Evolutionary conservation across 2,797 vertebrate species (phyloP), one percentile per base, ranked within the genome.

Genomic region (Paedocypris micromegethes): DNA sequence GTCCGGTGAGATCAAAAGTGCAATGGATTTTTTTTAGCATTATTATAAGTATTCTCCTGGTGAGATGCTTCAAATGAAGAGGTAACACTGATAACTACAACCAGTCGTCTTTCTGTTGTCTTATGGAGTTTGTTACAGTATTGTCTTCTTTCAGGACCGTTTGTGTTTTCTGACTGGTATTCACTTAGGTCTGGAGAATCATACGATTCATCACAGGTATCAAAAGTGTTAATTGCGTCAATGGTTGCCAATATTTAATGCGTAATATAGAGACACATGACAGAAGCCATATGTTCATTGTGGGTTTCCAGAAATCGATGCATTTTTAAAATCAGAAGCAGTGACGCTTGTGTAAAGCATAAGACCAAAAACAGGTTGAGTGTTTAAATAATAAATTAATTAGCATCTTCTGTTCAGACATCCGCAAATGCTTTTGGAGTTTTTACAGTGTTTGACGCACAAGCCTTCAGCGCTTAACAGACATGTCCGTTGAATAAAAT

Each of bases 91-190:
- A 72, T 80, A 82, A 74, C 45, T 53, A 62, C 46, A 2, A 56
- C 48, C 42, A 66, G 72, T 66, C 4, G 58, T 72, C 76, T 77
- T 53, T 9, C 68, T 81, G 61, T 56, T 82, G 81, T 80, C 66
- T 75, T 41, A 52, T 52, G 41, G 55, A 3, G 47, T 64, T 51
- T 64, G 41, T 62, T 44, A 69, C 58, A 56, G 58, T 64, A 64
- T 64, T 70, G n/a, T 23, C 54, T 49, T 55, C 8, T 64, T 43
- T 5, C 2, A 55, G 43, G 40, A 48, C 49, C 9, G 39, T 48
- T 58, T 43, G 37, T 60, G 3, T 48, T 54, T 6, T 58, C 48
- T 64, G 53, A 61, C 44, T 68, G 50, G 42, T 64, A 70, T 58
- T 64, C 64, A 58, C 64, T 23, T 61, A 47, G 58, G 51, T 9